Percentiles rank a stretch among this genome's conserved stretches.
Conservation (phyloP, 2,797 vertebrate genomes). For the Rhinichthys osculus region DNA sequence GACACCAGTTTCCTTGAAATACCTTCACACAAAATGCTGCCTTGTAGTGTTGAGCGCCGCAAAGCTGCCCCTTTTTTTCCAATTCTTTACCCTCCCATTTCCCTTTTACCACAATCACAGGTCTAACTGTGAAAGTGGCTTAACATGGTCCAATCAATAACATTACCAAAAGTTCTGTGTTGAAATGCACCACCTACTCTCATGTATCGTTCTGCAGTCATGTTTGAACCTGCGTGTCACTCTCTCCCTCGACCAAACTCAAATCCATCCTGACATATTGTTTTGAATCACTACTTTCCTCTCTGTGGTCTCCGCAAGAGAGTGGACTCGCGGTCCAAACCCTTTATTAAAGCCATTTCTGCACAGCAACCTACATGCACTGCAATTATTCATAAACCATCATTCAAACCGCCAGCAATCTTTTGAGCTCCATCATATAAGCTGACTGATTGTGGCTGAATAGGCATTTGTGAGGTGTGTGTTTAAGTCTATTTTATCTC, state of each 20-base stretch:
- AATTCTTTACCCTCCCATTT: conserved; percentile 22
- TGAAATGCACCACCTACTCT: conserved; percentile 43
- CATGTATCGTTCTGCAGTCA: not conserved
- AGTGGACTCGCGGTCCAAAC: conserved; percentile 40
- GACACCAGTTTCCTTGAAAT: not conserved
- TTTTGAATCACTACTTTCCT: conserved; percentile 41
- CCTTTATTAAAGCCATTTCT: conserved; percentile 56
- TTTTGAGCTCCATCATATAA: conserved; percentile 42
- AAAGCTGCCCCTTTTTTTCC: not conserved
- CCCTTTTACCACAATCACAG: conserved; percentile 36
- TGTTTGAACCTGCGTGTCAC: not conserved
- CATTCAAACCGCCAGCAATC: conserved; percentile 46
- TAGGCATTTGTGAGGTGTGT: conserved; percentile 53
- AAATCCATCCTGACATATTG: conserved; percentile 40
- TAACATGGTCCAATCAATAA: conserved; percentile 22
- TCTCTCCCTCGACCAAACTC: conserved; percentile 23
- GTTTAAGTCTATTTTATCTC: conserved; percentile 57
- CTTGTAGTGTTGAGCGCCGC: not conserved
- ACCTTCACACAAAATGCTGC: not conserved
- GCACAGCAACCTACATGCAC: conserved; percentile 39
- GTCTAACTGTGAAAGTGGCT: conserved; percentile 27
- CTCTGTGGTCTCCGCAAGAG: conserved; percentile 3
- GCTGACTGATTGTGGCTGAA: conserved; percentile 54
- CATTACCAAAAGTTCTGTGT: conserved; percentile 40
- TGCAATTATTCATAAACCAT: conserved; percentile 54